Percentiles rank a stretch among this genome's conserved stretches.
Conservation (phyloP, 2,113 vertebrate species). For the Myotis brandtii region DNA sequence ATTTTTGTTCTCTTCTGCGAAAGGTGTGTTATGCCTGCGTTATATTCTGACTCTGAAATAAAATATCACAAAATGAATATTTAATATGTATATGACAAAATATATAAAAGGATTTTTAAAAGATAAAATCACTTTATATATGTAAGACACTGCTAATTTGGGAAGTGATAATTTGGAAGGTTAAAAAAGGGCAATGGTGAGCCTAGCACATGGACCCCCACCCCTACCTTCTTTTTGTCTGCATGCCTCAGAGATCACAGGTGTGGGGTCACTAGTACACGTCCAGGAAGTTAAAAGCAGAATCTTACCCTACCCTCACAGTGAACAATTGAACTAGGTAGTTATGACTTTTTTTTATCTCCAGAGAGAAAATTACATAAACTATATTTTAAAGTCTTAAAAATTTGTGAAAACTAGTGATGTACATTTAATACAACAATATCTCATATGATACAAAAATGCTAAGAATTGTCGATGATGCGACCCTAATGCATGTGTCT, state of each 20-base stretch:
- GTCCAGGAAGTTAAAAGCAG: not conserved
- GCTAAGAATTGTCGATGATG: not conserved
- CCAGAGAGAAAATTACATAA: not conserved
- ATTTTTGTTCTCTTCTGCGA: constrained; percentile 64
- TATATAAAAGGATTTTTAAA: constrained; percentile 34
- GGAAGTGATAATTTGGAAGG: not conserved
- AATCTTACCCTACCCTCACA: not conserved
- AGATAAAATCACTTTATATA: constrained; percentile 3
- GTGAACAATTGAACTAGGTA: not conserved
- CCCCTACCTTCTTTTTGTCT: not conserved
- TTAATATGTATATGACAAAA: constrained; percentile 34
- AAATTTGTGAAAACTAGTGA: constrained; percentile 17
- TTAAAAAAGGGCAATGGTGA: not conserved
- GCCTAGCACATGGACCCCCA: fast-evolving
- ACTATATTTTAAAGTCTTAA: not conserved
- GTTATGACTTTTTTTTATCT: not conserved
- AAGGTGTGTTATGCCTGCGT: constrained; percentile 11
- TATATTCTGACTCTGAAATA: constrained; percentile 64
- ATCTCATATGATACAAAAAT: not conserved
- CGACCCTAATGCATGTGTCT: not conserved
- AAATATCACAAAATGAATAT: constrained; percentile 45
- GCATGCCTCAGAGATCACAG: not conserved
- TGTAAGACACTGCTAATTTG: not conserved
- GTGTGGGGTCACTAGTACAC: fast-evolving
- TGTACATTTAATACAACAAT: not conserved